Evolutionary conservation across 2,113 vertebrate species (phyloP).

Genomic region (Ctenodactylus gundi): DNA sequence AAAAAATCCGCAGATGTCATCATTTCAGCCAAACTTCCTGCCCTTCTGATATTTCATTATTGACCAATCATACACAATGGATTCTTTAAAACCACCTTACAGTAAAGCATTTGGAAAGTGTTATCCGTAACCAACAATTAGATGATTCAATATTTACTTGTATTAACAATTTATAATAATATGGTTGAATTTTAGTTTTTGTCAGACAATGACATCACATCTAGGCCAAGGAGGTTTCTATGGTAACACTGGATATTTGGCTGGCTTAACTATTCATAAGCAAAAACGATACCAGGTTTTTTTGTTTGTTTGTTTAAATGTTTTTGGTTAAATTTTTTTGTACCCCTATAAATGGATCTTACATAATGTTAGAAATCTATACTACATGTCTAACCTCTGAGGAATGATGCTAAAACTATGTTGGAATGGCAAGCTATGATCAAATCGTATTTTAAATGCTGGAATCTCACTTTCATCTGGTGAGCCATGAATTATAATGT

Average conservation of each 20-base stretch:
- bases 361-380: not conserved
- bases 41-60: slow-evolving; percentile 57
- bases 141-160: slow-evolving; percentile 81
- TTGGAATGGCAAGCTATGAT: not conserved
- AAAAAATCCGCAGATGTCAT: slow-evolving; percentile 61
- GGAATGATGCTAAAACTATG: not conserved
- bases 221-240: slow-evolving; percentile 75
- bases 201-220: slow-evolving; percentile 73
- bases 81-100: slow-evolving; percentile 56
- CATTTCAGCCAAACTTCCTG: slow-evolving; percentile 29
- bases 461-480: not conserved
- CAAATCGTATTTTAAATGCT: not conserved
- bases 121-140: slow-evolving; percentile 81
- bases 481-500: not conserved
- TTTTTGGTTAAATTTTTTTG: no score
- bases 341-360: slow-evolving; percentile 23
- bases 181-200: slow-evolving; percentile 70
- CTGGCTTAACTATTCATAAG: slow-evolving; percentile 53
- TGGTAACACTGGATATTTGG: slow-evolving; percentile 79
- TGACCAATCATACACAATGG: slow-evolving; percentile 62
- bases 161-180: slow-evolving; percentile 65
- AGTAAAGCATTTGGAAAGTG: slow-evolving; percentile 63
- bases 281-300: not conserved
- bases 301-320: no score
- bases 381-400: not conserved